Base-by-base conservation (phyloP, 2,797 vertebrate genomes). In the Betta splendens region DNA sequence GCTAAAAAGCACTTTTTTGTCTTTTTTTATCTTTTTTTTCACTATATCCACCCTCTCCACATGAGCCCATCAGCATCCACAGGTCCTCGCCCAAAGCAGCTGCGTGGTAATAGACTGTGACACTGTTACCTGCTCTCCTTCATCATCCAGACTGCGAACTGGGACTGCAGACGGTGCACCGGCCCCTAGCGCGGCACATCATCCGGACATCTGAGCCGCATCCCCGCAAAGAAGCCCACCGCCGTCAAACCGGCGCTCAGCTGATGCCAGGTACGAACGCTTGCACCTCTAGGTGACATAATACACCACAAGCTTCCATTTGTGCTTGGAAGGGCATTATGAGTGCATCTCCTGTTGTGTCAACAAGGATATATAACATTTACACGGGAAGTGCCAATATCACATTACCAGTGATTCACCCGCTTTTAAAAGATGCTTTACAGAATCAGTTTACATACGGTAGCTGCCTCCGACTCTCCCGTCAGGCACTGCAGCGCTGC, bases 401-500 rank as follows among this genome's bases (percentile, higher is more conserved):
- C 81, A 29, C 18, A 69, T 89, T 87, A 86, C 84, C 69, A 32
- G 72, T 83, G 79, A 83, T 81, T 84, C 76, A 69, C 71, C 63
- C 52, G 69, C 77, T 86, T 86, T 87, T 82, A 84, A 86, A 87
- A 88, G 77, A 84, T 81, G 80, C 47, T 80, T 85, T 77, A 78
- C 75, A 75, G 84, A 85, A 83, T 86, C 80, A 66, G 67, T 60
- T 85, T 84, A 87, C 77, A 79, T 33, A 13, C 54, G 42, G 71
- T 23, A 26, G 70, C 23, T 40, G 68, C 44, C 50, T 58, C 55
- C 8, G 61, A 77, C 38, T 64, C 57, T 57, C 18, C 64, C 49
- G 73, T 72, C 75, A 68, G 71, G 50, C 61, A 13, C 51, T 77
- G 74, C 22, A 69, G 51, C 61, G 72, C 44, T 2, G 52, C 2